Evolutionary conservation across 2,888 invertebrate species (phyloP).

Genomic region (Trissolcus brochymenae): DNA sequence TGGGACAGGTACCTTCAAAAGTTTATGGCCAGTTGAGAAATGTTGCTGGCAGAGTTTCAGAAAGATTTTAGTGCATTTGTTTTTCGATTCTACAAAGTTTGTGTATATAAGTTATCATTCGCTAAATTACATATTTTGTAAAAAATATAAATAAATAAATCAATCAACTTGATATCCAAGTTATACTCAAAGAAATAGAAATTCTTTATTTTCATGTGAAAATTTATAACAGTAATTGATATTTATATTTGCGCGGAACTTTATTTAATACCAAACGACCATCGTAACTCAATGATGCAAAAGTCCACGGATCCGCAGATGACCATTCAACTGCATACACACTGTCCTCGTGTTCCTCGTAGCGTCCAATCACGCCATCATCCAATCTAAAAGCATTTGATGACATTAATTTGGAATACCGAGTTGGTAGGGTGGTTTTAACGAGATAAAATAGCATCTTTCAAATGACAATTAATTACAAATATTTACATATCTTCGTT

Average conservation of each 20-base stretch:
- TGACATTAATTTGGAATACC: constrained; percentile 16
- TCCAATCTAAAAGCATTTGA: constrained; percentile 78
- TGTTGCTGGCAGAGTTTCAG: constrained; percentile 88
- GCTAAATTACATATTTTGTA: constrained; percentile 19
- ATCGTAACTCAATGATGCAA: constrained; percentile 98
- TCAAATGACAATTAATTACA: too few relatives aligned
- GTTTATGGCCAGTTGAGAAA: constrained; percentile 96
- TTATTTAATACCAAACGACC: constrained; percentile 94
- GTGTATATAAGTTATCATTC: constrained; percentile 6
- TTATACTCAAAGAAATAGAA: constrained; percentile 2
- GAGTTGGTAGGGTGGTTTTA: too few relatives aligned
- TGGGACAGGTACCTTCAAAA: constrained; percentile 98
- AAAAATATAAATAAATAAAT: constrained; percentile 6
- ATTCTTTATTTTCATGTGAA: not conserved
- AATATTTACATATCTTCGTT: too few relatives aligned
- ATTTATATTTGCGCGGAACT: constrained; percentile 96
- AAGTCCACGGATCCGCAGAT: constrained; percentile 97
- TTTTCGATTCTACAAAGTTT: constrained; percentile 62
- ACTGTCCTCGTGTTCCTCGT: constrained; percentile 98
- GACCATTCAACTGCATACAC: constrained; percentile 99
- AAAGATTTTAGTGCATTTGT: constrained; percentile 82
- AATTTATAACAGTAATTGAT: constrained; percentile 88
- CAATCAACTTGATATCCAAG: not conserved
- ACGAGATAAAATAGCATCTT: too few relatives aligned
- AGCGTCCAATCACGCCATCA: constrained; percentile 93